Conservation (phyloP, 2,797 vertebrate genomes). For the Caiman crocodilus region DNA sequence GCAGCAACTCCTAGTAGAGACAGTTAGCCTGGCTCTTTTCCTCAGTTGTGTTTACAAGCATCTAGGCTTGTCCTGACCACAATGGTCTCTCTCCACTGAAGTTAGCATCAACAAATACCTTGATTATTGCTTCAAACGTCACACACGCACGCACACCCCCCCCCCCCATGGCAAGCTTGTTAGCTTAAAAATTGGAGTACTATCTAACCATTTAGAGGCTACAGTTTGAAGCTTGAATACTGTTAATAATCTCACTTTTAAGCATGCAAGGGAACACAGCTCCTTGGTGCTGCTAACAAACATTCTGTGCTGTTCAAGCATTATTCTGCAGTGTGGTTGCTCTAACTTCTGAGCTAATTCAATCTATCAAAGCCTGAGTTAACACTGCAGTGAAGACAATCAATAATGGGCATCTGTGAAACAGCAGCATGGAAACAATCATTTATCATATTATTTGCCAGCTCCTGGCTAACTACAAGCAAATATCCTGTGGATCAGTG, state of each 20-base stretch:
- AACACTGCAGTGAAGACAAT: background rate
- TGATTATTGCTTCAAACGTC: background rate
- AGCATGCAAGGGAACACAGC: background rate
- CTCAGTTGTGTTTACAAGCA: slow-evolving; percentile 11
- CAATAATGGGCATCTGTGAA: background rate
- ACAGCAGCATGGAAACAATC: background rate
- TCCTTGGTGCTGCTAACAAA: background rate
- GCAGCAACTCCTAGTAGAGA: background rate
- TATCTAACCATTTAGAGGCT: background rate
- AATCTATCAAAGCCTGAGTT: background rate
- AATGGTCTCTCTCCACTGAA: background rate
- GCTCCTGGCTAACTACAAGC: background rate
- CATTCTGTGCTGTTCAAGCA: background rate
- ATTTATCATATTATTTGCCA: background rate
- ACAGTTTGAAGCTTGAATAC: background rate
- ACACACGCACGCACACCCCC: no score
- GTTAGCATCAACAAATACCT: slow-evolving; percentile 18
- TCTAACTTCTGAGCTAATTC: background rate
- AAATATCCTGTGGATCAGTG: background rate
- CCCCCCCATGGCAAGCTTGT: no score
- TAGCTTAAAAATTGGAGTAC: no score
- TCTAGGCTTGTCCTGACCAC: background rate
- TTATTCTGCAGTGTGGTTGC: background rate
- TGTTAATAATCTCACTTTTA: background rate
- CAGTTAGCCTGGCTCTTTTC: slow-evolving; percentile 60